phyloP scores from a whole-genome alignment of 2,113 vertebrate species.

The Pseudolaguvia tuberculata region DNA sequence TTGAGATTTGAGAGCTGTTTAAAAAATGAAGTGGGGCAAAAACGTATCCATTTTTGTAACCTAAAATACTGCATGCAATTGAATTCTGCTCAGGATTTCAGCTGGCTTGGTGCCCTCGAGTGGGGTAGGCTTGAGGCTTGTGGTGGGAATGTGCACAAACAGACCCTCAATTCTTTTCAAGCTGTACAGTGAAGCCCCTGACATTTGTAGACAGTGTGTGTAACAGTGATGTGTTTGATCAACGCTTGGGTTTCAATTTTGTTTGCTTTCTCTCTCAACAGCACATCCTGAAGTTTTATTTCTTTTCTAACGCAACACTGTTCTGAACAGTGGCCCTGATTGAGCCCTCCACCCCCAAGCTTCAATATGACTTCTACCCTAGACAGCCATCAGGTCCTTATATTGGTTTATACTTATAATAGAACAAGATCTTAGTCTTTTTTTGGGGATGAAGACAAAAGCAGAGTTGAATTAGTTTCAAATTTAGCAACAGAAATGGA shows the following conservation, averaged over 20 bases:
- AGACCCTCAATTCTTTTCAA: conserved; percentile 40
- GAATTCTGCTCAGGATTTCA: conserved; percentile 37
- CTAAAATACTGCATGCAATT: conserved; percentile 36
- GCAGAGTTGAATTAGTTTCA: too few species aligned
- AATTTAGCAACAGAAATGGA: too few species aligned
- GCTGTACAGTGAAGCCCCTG: conserved; percentile 15
- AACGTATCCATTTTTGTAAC: conserved; percentile 25
- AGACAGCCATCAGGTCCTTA: neutral
- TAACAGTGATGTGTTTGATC: neutral
- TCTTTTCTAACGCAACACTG: neutral
- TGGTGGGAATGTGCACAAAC: conserved; percentile 17
- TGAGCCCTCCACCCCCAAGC: too few species aligned
- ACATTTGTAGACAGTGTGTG: neutral
- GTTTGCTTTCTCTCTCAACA: neutral
- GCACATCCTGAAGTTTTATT: neutral
- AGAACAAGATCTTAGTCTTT: too few species aligned
- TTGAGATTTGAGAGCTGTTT: conserved; percentile 20
- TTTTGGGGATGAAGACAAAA: too few species aligned
- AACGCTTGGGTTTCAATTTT: neutral
- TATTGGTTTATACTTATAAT: too few species aligned
- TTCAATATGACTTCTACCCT: neutral
- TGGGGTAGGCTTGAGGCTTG: conserved; percentile 27
- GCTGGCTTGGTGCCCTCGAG: conserved; percentile 20
- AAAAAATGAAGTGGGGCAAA: neutral
- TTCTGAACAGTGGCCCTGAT: neutral